A percentile compares a stretch with the other conserved stretches of the same genome.
phyloP scores from a whole-genome alignment of 2,888 invertebrate species.

The Ptycholaimellus sp. region DNA sequence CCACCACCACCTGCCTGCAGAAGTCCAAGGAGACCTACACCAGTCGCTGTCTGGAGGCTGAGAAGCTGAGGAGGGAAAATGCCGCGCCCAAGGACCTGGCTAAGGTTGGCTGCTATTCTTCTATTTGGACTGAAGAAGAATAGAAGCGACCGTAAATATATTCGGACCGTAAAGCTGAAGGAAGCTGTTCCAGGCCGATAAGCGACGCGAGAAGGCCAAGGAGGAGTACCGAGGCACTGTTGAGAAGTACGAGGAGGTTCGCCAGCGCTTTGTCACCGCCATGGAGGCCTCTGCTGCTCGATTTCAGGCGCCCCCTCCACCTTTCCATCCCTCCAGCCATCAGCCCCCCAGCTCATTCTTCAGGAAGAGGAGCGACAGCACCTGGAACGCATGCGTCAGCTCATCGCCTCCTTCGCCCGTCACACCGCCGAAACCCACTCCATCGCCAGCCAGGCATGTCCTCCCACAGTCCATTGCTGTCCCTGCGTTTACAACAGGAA shows the following conservation, averaged over 20 bases:
- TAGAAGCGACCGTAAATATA: not conserved
- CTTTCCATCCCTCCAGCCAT: conserved; percentile 9
- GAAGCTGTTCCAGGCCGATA: conserved; percentile 39
- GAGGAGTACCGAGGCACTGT: conserved; percentile 74
- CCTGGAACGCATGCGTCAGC: conserved; percentile 14
- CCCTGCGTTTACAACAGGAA: not conserved
- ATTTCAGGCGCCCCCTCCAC: conserved; percentile 8
- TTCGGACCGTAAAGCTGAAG: not conserved
- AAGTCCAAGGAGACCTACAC: conserved; percentile 66
- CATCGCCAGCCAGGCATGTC: conserved; percentile 14
- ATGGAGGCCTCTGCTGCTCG: conserved; percentile 6
- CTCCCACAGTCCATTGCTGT: not conserved
- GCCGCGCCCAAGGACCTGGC: conserved; percentile 70
- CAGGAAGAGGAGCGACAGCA: conserved; percentile 12
- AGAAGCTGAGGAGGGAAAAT: conserved; percentile 61
- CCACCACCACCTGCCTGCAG: conserved; percentile 31
- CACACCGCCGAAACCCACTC: conserved; percentile 14
- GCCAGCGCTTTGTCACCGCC: conserved; percentile 48
- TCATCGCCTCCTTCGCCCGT: conserved; percentile 9
- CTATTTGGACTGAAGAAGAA: conserved; percentile 1
- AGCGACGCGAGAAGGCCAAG: conserved; percentile 70
- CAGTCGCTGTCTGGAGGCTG: conserved; percentile 58
- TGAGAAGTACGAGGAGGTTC: conserved; percentile 68
- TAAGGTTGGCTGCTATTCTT: conserved; percentile 35
- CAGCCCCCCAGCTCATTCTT: not conserved